phyloP scores from a whole-genome alignment of 2,797 vertebrate genomes.

The Sarcoramphus papa region DNA sequence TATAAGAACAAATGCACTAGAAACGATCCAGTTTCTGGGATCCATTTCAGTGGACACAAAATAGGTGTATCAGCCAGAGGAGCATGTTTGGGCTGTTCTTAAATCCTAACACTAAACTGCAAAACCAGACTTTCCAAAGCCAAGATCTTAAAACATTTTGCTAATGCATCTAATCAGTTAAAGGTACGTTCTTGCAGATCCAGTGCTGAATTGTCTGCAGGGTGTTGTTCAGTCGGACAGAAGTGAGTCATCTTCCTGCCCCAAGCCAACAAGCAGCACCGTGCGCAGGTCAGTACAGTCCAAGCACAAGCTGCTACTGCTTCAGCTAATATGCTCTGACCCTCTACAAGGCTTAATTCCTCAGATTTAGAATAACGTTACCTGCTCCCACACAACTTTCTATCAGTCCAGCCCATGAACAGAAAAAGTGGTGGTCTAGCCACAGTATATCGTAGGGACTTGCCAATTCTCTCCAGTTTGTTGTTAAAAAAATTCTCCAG shows the following conservation, averaged over 20 bases:
- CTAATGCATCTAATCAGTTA: not conserved
- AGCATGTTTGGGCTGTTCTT: not conserved
- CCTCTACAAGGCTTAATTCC: not conserved
- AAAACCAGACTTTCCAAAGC: not conserved
- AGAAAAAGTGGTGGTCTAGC: not conserved
- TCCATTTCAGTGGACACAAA: not conserved
- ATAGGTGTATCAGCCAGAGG: not conserved
- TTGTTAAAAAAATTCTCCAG: not conserved
- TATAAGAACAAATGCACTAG: not conserved
- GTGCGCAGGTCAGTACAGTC: rapidly evolving
- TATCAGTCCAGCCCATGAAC: not conserved
- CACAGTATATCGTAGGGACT: not conserved
- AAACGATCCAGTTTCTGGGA: not conserved
- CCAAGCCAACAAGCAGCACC: not conserved
- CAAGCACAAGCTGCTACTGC: not conserved
- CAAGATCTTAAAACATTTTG: not conserved
- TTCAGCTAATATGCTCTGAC: not conserved
- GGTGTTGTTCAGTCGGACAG: not conserved
- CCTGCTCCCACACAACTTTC: not conserved
- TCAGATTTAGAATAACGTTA: not conserved
- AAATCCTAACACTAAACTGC: not conserved
- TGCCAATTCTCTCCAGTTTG: not conserved
- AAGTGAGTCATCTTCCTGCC: not conserved
- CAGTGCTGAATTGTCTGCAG: not conserved
- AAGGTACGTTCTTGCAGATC: not conserved